These are phyloP conservation scores for Spatula versicolor DNA, from an alignment of 2,797 vertebrate species.

Conservation along the genomic window DNA sequence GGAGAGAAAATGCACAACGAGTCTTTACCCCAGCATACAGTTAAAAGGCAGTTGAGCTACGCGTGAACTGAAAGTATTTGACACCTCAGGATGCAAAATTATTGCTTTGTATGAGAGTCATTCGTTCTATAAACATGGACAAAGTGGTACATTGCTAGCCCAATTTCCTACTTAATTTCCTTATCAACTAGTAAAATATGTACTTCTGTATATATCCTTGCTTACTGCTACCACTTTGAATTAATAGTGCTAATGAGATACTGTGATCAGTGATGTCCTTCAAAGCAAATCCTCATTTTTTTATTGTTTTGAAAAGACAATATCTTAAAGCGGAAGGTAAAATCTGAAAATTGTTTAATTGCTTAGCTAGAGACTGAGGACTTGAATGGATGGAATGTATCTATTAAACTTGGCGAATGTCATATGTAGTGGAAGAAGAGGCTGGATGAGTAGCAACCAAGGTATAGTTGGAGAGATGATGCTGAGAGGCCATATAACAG, in stretches of 20 bases:
- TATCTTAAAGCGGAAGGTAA: not conserved
- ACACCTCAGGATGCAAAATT: not conserved
- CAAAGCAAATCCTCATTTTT: not conserved
- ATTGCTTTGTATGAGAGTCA: not conserved
- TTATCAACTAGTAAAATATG: not conserved
- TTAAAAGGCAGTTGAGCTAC: not conserved
- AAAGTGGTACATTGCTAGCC: not conserved
- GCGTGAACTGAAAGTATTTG: not conserved
- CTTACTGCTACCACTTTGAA: not conserved
- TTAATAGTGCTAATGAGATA: not conserved
- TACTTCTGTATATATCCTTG: not conserved
- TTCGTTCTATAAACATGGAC: not conserved
- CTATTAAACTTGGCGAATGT: not conserved
- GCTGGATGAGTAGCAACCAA: not conserved
- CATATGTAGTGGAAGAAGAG: not conserved
- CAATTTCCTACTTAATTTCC: not conserved
- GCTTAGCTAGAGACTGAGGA: not conserved
- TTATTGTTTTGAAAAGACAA: not conserved
- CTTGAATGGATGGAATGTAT: not conserved
- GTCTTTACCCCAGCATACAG: not conserved
- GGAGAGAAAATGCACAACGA: not conserved
- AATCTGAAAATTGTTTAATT: not conserved
- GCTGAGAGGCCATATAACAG: not conserved
- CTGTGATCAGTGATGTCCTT: not conserved
- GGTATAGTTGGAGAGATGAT: not conserved